These are phyloP conservation scores for Zelostemma sp. DNA, from an alignment of 1,140 invertebrate species.

Conservation along the genomic window DNA sequence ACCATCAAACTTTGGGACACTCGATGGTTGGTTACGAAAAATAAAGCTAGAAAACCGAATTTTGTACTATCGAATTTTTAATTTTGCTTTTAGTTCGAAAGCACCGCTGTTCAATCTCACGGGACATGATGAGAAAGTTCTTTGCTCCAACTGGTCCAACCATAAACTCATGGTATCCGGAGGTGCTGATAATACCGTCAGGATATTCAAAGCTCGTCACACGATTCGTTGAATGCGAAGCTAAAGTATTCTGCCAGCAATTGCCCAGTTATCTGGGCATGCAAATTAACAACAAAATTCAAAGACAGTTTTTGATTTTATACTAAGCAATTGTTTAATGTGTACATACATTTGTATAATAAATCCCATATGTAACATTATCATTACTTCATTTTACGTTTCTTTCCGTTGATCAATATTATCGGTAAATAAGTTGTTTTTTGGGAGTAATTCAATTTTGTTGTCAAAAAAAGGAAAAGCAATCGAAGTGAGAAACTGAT, in stretches of 20 bases:
- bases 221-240: constrained; percentile 23
- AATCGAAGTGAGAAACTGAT: too few relatives aligned
- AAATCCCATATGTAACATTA: too few relatives aligned
- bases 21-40: constrained; percentile 75
- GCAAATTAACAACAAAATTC: too few relatives aligned
- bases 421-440: too few relatives aligned
- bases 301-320: too few relatives aligned
- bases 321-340: too few relatives aligned
- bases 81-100: constrained; percentile 79
- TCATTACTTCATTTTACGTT: too few relatives aligned
- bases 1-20: constrained; percentile 96
- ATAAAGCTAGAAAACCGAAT: constrained; percentile 12
- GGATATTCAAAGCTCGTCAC: constrained; percentile 84
- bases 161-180: constrained; percentile 89
- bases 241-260: too few relatives aligned
- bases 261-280: not conserved
- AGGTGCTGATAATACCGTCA: constrained; percentile 92
- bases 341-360: too few relatives aligned
- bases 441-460: too few relatives aligned
- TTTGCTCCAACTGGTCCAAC: constrained; percentile 95
- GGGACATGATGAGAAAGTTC: constrained; percentile 95
- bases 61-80: constrained; percentile 1
- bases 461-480: too few relatives aligned
- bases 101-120: constrained; percentile 92
- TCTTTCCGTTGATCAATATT: too few relatives aligned